phyloP scores from a whole-genome alignment of 1,140 invertebrate species.

The Fopius arisanus region DNA sequence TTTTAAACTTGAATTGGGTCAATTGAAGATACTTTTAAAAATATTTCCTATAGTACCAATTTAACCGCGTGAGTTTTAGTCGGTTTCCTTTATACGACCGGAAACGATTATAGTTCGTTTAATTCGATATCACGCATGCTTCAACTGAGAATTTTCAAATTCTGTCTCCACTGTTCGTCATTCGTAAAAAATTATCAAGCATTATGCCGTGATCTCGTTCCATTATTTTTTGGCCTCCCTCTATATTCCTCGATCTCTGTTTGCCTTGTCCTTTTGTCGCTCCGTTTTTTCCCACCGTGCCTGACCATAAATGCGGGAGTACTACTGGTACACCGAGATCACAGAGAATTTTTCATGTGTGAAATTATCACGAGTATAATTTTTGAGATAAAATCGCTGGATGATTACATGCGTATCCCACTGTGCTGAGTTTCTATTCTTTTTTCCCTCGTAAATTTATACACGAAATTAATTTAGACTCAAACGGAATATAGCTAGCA shows the following conservation, averaged over 20 bases:
- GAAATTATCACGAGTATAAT: slow-evolving; percentile 8
- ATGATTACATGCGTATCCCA: not conserved
- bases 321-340: slow-evolving; percentile 13
- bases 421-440: not conserved
- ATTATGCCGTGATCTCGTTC: not conserved
- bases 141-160: not conserved
- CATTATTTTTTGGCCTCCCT: too few relatives aligned
- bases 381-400: not conserved
- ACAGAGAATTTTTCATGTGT: not conserved
- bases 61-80: too few relatives aligned
- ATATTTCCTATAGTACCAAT: too few relatives aligned
- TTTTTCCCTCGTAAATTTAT: not conserved
- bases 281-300: not conserved
- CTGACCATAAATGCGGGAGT: slow-evolving; percentile 21
- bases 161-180: not conserved
- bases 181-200: not conserved
- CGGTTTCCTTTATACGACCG: too few relatives aligned
- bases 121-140: not conserved
- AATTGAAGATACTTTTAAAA: too few relatives aligned
- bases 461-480: not conserved
- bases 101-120: not conserved
- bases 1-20: too few relatives aligned
- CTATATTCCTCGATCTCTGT: not conserved
- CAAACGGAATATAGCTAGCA: not conserved
- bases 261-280: not conserved